Evolutionary conservation across 2,113 vertebrate genomes (phyloP).

Genomic region (Theristicus caerulescens): DNA sequence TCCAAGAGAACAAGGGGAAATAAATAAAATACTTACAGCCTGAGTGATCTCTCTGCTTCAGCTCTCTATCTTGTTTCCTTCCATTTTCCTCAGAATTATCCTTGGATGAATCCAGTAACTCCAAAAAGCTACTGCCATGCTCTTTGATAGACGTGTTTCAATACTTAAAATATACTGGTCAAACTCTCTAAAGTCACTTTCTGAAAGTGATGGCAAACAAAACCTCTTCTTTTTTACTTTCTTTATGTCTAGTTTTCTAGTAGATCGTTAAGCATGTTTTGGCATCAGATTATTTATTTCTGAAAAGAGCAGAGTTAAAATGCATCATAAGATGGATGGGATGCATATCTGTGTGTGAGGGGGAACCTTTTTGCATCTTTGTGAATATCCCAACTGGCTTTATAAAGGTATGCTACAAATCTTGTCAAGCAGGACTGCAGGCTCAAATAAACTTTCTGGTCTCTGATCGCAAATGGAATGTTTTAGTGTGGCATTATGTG

Average conservation of each 20-base stretch:
- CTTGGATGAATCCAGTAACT: background rate
- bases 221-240: background rate
- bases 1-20: background rate
- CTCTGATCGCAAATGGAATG: slow-evolving; percentile 17
- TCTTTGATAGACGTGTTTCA: background rate
- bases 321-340: background rate
- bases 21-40: background rate
- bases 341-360: background rate
- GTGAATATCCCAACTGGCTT: background rate
- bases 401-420: background rate
- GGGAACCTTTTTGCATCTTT: background rate
- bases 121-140: background rate
- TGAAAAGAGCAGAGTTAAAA: background rate
- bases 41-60: background rate
- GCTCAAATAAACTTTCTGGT: slow-evolving; percentile 7
- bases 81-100: background rate
- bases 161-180: background rate
- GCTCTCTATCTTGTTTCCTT: background rate
- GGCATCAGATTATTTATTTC: background rate
- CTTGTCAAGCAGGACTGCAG: background rate
- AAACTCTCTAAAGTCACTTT: background rate
- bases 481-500: background rate
- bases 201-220: background rate
- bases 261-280: background rate
- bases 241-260: background rate